A percentile compares a stretch with the other conserved stretches of the same genome.
phyloP scores from a whole-genome alignment of 2,888 invertebrate genomes.

The Eupelmus urozonus region DNA sequence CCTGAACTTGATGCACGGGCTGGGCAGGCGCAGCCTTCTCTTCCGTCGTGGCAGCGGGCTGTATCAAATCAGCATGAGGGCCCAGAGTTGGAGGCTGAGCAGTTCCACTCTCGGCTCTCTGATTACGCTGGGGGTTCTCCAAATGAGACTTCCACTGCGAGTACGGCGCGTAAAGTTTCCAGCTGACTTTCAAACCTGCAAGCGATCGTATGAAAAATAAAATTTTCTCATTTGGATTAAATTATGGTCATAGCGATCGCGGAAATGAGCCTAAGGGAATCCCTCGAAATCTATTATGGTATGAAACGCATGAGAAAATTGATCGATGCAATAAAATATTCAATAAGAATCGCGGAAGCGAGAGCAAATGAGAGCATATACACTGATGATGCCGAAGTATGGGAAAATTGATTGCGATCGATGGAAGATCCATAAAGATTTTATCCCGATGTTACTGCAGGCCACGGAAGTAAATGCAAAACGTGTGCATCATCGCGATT shows the following conservation, averaged over 20 bases:
- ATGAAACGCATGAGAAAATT: too few relatives aligned
- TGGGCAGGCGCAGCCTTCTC: constrained; percentile 33
- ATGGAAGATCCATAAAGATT: too few relatives aligned
- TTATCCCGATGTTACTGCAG: too few relatives aligned
- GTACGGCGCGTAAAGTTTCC: constrained; percentile 68
- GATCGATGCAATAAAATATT: too few relatives aligned
- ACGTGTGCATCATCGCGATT: constrained; percentile 6
- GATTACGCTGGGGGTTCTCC: constrained; percentile 61
- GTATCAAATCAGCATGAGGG: constrained; percentile 6
- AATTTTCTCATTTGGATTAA: not conserved
- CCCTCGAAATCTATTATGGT: too few relatives aligned
- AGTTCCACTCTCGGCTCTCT: constrained; percentile 60
- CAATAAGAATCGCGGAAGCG: constrained; percentile 19
- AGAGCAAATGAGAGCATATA: constrained; percentile 12
- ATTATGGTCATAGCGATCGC: not conserved
- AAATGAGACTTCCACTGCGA: constrained; percentile 66
- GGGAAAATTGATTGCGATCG: too few relatives aligned
- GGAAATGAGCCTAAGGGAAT: not conserved
- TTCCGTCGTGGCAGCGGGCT: constrained; percentile 50
- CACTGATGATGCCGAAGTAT: too few relatives aligned
- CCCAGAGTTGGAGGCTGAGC: constrained; percentile 9
- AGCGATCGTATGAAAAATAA: not conserved
- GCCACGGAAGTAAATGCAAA: too few relatives aligned
- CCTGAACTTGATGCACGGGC: constrained; percentile 50
- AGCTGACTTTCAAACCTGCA: constrained; percentile 68